Percentiles rank a stretch among this genome's conserved stretches.
Evolutionary conservation across 2,797 vertebrate genomes (phyloP).

Genomic region (Eulemur mongoz): DNA sequence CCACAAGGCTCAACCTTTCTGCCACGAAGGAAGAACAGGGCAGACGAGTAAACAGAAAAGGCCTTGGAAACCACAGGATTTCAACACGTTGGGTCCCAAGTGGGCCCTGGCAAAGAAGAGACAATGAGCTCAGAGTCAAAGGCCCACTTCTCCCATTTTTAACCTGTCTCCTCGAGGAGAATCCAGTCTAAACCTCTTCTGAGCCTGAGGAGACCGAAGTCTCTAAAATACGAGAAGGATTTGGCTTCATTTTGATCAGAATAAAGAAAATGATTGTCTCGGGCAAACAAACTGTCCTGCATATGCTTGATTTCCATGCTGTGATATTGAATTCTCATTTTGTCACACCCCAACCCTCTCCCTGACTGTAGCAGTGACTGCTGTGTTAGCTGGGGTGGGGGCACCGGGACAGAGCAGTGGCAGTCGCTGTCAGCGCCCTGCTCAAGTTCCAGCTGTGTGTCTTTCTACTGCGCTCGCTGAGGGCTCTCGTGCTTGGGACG

Average conservation of each 20-base stretch:
- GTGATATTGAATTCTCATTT: conserved; percentile 24
- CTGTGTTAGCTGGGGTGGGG: conserved; percentile 21
- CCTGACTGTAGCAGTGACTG: not conserved
- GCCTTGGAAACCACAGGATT: not conserved
- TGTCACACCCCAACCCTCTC: conserved; percentile 30
- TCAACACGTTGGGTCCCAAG: not conserved
- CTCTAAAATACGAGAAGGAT: not conserved
- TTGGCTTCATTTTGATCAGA: conserved; percentile 4
- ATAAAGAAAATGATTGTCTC: not conserved
- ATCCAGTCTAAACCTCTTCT: not conserved
- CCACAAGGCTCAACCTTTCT: not conserved
- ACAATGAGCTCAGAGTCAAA: not conserved
- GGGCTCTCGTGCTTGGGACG: not conserved
- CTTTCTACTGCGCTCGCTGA: not conserved
- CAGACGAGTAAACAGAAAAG: not conserved
- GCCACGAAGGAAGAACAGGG: not conserved
- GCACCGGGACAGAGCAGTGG: conserved; percentile 27
- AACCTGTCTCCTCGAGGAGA: not conserved
- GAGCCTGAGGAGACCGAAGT: not conserved
- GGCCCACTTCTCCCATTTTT: not conserved
- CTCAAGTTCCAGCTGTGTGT: too few relatives aligned
- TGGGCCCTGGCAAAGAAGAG: not conserved
- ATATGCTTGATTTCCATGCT: conserved; percentile 40
- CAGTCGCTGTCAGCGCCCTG: not conserved
- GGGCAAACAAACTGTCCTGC: conserved; percentile 3